phyloP scores from a whole-genome alignment of 2,797 vertebrate species.

The Kryptopterus vitreolus region DNA sequence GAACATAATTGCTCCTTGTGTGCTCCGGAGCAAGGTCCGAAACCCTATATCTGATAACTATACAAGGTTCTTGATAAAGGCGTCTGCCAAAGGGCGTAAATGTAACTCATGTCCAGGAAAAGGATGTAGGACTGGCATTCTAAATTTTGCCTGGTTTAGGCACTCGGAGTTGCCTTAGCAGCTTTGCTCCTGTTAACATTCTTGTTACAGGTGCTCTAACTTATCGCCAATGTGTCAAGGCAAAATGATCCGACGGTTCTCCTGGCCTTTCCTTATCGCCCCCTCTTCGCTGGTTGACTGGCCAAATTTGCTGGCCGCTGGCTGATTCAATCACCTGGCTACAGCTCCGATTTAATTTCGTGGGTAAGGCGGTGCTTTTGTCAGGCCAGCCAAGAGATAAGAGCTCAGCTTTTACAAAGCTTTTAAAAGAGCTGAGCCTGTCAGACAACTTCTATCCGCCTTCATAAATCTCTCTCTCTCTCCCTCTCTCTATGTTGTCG shows the following conservation, averaged over 20 bases:
- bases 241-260: constrained; percentile 72
- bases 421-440: constrained; percentile 79
- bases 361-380: constrained; percentile 79
- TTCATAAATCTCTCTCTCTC: constrained; percentile 70
- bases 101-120: neutral
- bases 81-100: too few relatives aligned
- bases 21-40: too few relatives aligned
- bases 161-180: neutral
- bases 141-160: neutral
- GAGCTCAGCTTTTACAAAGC: constrained; percentile 80
- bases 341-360: constrained; percentile 82
- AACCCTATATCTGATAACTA: too few relatives aligned
- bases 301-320: constrained; percentile 78
- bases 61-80: too few relatives aligned
- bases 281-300: constrained; percentile 76
- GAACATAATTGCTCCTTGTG: neutral
- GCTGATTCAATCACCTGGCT: constrained; percentile 80
- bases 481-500: constrained; percentile 60
- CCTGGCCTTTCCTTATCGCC: constrained; percentile 75
- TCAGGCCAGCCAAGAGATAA: constrained; percentile 78
- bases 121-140: neutral
- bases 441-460: constrained; percentile 75
- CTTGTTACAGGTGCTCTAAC: constrained; percentile 59
- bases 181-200: constrained; percentile 37
- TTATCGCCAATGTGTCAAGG: constrained; percentile 73